Evolutionary conservation across 2,888 invertebrate genomes (phyloP), one percentile per base, ranked within the genome.

Genomic region (Pinctada fucata): DNA sequence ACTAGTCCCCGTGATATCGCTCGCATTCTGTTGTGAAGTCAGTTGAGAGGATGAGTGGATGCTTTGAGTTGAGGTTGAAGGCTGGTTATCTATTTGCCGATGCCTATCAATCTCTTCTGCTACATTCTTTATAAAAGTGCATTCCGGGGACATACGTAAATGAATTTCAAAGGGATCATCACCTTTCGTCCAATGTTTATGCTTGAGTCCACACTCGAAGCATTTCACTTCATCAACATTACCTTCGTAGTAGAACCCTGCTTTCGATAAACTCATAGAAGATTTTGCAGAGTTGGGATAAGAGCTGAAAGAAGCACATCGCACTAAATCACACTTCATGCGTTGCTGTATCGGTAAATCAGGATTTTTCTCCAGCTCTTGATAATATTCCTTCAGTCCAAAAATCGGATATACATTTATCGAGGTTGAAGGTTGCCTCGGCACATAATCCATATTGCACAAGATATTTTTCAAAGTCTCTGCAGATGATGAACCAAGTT

Each of bases 161-260:
- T 78, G 78, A 3, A 78, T 69, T 45, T 73, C 45, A 13, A 73
- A 63, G 0, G 78, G 78, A n/a, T 68, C 47, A 50, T 78, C 78
- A 6, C 50, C 68, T 63, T 52, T 63, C 45, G 50, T 48, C 64
- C 73, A 73, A 45, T 65, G 45, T 13, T n/a, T 68, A 31, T 73
- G 64, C 50, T 69, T 63, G 13, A 63, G 50, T 8, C 45, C 58
- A 78, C 78, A 78, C 31, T 50, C 31, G 16, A 4, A 78, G 47
- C 78, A 78, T 8, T 3, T 51, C 8, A 78, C 72, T 50, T 68
- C 68, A 47, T 78, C 73, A 13, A 49, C 49, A 45, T 52, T 66
- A 16, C 68, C 73, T 58, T 73, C 73, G 52, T 73, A 73, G 66
- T 78, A 73, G 50, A 78, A 78, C 4, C 78, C 78, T n/a, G 78